Base-by-base conservation (phyloP, 2,888 invertebrate species). In the Chymomyza amoena region DNA sequence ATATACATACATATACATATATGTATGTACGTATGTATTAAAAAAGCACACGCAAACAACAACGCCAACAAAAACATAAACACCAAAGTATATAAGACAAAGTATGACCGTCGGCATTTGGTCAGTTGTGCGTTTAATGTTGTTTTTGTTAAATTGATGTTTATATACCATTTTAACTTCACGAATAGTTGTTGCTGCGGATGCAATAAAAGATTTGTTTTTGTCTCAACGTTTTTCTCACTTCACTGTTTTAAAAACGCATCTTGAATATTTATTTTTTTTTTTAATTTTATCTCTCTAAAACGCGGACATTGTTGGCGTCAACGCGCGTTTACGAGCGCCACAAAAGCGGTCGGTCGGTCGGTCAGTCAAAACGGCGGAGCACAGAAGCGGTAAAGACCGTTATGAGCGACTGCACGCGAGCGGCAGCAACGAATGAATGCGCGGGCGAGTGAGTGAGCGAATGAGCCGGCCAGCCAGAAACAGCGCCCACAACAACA, bases 351-450 rank as follows among this genome's bases (percentile, higher is more conserved):
- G 10, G 50, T 63, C 61, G 60, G 54, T 64, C 64, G 51, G 60
- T 52, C 52, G 64, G 25, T 25, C 61, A 36, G 66, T 67, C 54
- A 61, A 32, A 61, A 18, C 66, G 67, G 67, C 75, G 72, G 68
- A 69, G 73, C 84, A 57, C 72, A 76, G 70, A 1, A 36, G 18
- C 78, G 76, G 74, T 69, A 75, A 78, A 68, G 73, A 80, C 81
- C 84, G 85, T 85, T 88, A 87, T 77, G 80, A 77, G 74, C 80
- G 79, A 85, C 84, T 81, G 76, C 88, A 85, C 79, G 81, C 79
- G 79, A 88, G 76, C 74, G 77, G 73, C 78, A 72, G 78, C 77
- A 81, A 81, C 83, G 78, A 78, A 76, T 87, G 83, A 82, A 82
- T 78, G 75, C 67, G 60, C 70, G 76, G 79, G 74, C 72, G 65